phyloP scores from a whole-genome alignment of 2,888 invertebrate species.

The Eucriotettix oculatus region DNA sequence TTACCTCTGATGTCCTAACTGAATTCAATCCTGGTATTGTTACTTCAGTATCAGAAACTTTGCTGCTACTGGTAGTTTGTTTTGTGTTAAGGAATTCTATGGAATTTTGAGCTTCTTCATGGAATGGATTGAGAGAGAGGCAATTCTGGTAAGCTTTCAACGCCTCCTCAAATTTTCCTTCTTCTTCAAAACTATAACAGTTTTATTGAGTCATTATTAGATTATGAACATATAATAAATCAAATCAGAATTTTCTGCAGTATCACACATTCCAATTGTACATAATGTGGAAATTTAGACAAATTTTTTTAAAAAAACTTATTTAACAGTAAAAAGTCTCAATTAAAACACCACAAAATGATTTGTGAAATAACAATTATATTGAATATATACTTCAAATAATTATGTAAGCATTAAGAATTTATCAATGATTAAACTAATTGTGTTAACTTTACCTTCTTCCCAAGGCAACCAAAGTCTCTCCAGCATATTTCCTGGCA shows the following conservation, averaged over 20 bases:
- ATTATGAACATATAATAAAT: not conserved
- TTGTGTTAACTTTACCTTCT: constrained; percentile 27
- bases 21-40: constrained; percentile 40
- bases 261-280: too few relatives aligned
- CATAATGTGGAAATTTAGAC: too few relatives aligned
- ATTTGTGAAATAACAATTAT: too few relatives aligned
- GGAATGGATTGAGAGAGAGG: constrained; percentile 65
- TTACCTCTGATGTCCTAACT: constrained; percentile 40
- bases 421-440: too few relatives aligned
- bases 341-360: too few relatives aligned
- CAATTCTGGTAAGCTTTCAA: constrained; percentile 73
- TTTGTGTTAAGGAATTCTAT: constrained; percentile 65
- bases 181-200: constrained; percentile 58
- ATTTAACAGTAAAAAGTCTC: too few relatives aligned
- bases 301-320: too few relatives aligned
- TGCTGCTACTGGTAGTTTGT: constrained; percentile 23
- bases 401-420: too few relatives aligned
- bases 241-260: too few relatives aligned
- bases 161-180: constrained; percentile 70
- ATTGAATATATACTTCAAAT: too few relatives aligned
- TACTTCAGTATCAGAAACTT: constrained; percentile 44
- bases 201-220: not conserved
- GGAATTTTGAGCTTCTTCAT: constrained; percentile 73
- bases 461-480: constrained; percentile 78
- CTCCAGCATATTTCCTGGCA: constrained; percentile 85